These are phyloP conservation scores for Sternotherus odoratus DNA, from an alignment of 2,797 vertebrate genomes.

Conservation along the genomic window DNA sequence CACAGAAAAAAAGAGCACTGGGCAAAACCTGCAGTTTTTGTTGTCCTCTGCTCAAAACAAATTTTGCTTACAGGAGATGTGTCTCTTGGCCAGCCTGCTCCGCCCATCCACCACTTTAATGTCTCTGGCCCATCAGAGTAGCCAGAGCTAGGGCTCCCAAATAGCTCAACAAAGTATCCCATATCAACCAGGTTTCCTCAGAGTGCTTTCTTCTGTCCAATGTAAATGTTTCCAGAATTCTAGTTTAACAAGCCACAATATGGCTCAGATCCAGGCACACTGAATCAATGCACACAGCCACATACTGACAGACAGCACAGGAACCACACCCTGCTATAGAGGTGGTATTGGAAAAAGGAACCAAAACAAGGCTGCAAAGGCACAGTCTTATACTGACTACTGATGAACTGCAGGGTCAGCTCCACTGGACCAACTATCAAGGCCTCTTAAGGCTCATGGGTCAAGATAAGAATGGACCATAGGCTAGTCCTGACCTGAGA, in stretches of 20 bases:
- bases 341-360: neutral
- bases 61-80: neutral
- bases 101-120: neutral
- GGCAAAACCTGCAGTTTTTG: neutral
- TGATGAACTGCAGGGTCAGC: neutral
- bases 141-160: neutral
- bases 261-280: neutral
- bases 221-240: neutral
- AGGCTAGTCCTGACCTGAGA: neutral
- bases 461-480: neutral
- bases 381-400: neutral
- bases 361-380: neutral
- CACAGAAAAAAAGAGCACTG: neutral
- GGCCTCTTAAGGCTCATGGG: neutral
- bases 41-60: neutral
- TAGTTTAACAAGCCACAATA: neutral
- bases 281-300: neutral
- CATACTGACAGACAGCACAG: accelerated
- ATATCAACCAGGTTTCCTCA: neutral
- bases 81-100: neutral
- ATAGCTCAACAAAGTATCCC: neutral
- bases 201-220: neutral
- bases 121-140: neutral
- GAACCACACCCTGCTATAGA: neutral
- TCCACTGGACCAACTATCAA: neutral